Base-by-base conservation (phyloP, 2,888 invertebrate species). In the Agriopis marginaria region DNA sequence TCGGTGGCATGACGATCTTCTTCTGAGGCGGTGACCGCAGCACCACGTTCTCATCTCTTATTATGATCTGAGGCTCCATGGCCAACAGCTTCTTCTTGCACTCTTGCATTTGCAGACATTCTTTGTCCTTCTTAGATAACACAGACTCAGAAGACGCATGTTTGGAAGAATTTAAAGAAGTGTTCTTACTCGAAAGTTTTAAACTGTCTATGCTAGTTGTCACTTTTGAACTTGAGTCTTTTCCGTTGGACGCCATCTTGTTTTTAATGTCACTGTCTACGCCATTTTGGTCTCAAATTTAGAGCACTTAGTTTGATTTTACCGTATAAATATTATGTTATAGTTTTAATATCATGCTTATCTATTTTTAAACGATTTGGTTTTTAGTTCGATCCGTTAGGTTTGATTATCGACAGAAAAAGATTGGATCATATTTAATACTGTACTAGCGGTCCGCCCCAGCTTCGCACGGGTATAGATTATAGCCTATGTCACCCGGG, bases 101-200 rank as follows among this genome's bases (percentile, higher is more conserved):
- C 76, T 94, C 93, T 71, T 93, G 93, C 92, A 93, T 91, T 72
- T 93, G 93, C 0, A 93, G 81, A 58, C 90, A 88, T 73, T 93
- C 93, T 65, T 92, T 93, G 23, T 94, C 94, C 71, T 93, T 94
- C 76, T 88, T 88, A 3, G 94, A 94, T 3, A 93, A 69, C 60
- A 94, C 91, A 0, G 94, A 94, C 70, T 94, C 94, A 0, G 94
- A 94, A 0, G 94, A 94, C 0, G 94, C 94, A 77, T 92, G 93
- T 70, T 94, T 94, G 1, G 94, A 92, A 0, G 92, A 92, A 23
- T 86, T 87, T 7, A 88, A 74, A 0, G 91, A 93, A 0, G 92
- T 88, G 59, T 91, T 90, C 70, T 94, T 94, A 68, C 92, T 93
- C 1, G 94, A 94, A 44, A 94, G 73, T 74, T 94, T 94, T 68